A percentile compares a stretch with the other conserved stretches of the same genome.
Evolutionary conservation across 2,888 invertebrate genomes (phyloP).

Genomic region (Adelognathus sp.): DNA sequence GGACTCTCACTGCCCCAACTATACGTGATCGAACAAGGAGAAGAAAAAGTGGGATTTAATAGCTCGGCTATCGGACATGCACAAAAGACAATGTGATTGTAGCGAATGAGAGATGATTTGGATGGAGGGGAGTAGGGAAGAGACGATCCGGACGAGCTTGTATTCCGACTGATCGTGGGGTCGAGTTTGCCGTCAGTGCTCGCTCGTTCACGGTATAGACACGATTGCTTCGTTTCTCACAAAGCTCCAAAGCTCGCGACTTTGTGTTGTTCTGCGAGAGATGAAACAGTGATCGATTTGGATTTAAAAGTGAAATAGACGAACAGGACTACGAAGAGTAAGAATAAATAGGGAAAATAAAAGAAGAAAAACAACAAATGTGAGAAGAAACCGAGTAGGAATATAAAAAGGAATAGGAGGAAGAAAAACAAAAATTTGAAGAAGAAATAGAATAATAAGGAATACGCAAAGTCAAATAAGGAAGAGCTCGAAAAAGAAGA

Average conservation of each 20-base stretch:
- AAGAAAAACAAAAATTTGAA: neutral
- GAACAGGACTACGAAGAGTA: too few relatives aligned
- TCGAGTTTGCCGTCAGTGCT: constrained; percentile 37
- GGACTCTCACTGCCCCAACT: neutral
- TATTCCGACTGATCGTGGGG: constrained; percentile 31
- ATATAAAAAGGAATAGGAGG: neutral
- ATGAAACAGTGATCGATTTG: neutral
- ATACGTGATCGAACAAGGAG: neutral
- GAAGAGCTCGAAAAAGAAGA: neutral
- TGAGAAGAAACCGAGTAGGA: neutral
- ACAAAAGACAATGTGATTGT: constrained; percentile 44
- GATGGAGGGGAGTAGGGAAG: constrained; percentile 24
- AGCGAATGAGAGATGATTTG: constrained; percentile 29
- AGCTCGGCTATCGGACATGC: constrained; percentile 28
- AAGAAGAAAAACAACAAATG: neutral
- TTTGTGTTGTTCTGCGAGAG: neutral
- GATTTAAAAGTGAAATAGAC: too few relatives aligned
- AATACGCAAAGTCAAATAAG: neutral
- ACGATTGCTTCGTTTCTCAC: constrained; percentile 12
- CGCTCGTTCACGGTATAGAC: constrained; percentile 42
- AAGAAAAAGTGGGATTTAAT: constrained; percentile 13
- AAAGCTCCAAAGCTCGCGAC: neutral
- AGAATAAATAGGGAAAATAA: neutral
- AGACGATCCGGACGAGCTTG: constrained; percentile 44
- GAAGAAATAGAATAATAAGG: neutral